phyloP scores from a whole-genome alignment of 2,888 invertebrate species.

The Eilema caniola region DNA sequence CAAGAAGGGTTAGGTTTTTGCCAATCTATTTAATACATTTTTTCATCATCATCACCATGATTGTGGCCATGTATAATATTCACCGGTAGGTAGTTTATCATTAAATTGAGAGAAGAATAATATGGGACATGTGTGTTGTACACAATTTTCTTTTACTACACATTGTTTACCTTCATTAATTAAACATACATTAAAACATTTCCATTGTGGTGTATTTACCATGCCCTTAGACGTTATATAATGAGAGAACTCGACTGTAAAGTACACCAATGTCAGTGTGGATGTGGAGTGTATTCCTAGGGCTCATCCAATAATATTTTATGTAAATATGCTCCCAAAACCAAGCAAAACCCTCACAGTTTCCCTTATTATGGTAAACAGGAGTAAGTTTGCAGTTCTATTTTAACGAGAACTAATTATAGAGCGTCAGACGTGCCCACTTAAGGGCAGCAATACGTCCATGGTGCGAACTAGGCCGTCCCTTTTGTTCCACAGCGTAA shows the following conservation, averaged over 20 bases:
- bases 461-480: conserved; percentile 42
- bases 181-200: not conserved
- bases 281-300: not conserved
- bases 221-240: not conserved
- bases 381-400: conserved; percentile 36
- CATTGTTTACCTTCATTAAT: not conserved
- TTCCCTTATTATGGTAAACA: conserved; percentile 32
- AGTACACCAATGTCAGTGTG: not conserved
- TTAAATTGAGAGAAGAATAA: not conserved
- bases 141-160: no score
- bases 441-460: conserved; percentile 52
- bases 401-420: conserved; percentile 55
- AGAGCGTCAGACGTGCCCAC: conserved; percentile 42
- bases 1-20: not conserved
- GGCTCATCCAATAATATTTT: conserved; percentile 10
- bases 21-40: not conserved
- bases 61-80: not conserved
- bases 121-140: not conserved
- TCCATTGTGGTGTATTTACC: not conserved
- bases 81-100: not conserved
- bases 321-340: conserved; percentile 12
- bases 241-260: not conserved
- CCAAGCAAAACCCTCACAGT: conserved; percentile 28
- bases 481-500: conserved; percentile 49
- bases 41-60: not conserved